These are phyloP conservation scores for Xestia c-nigrum DNA, from an alignment of 2,888 invertebrate species.

Conservation along the genomic window DNA sequence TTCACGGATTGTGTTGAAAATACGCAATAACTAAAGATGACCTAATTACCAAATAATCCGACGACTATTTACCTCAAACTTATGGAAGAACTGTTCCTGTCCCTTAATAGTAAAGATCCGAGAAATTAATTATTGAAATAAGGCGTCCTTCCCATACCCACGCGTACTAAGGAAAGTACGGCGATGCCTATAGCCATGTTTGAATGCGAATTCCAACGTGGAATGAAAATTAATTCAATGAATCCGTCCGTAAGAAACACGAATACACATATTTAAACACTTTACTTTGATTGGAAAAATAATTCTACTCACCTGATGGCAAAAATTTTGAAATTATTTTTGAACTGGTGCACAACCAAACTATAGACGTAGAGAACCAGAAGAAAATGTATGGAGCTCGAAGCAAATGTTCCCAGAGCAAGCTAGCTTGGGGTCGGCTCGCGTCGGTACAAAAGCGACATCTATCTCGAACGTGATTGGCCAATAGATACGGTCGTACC, in stretches of 20 bases:
- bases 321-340: slow-evolving; percentile 90
- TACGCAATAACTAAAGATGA: slow-evolving; percentile 88
- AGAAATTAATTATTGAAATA: slow-evolving; percentile 90
- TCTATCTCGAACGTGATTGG: slow-evolving; percentile 86
- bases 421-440: slow-evolving; percentile 89
- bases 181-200: slow-evolving; percentile 90
- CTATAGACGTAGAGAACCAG: slow-evolving; percentile 90
- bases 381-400: slow-evolving; percentile 91
- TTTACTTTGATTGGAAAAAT: slow-evolving; percentile 81
- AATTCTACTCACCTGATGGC: slow-evolving; percentile 89
- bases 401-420: slow-evolving; percentile 89
- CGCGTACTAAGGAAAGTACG: slow-evolving; percentile 89
- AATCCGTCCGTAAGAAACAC: slow-evolving; percentile 79
- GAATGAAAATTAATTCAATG: slow-evolving; percentile 82
- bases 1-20: slow-evolving; percentile 89
- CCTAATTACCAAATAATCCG: slow-evolving; percentile 87
- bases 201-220: slow-evolving; percentile 90
- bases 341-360: slow-evolving; percentile 90
- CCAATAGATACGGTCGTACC: slow-evolving; percentile 77
- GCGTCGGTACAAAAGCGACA: slow-evolving; percentile 88
- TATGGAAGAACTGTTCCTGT: slow-evolving; percentile 88
- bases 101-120: slow-evolving; percentile 87
- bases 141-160: slow-evolving; percentile 88
- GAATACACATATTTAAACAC: slow-evolving; percentile 80
- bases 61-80: slow-evolving; percentile 84